Evolutionary conservation across 2,888 invertebrate species (phyloP), one percentile per base, ranked within the genome.

Genomic region (Tiphia femorata): DNA sequence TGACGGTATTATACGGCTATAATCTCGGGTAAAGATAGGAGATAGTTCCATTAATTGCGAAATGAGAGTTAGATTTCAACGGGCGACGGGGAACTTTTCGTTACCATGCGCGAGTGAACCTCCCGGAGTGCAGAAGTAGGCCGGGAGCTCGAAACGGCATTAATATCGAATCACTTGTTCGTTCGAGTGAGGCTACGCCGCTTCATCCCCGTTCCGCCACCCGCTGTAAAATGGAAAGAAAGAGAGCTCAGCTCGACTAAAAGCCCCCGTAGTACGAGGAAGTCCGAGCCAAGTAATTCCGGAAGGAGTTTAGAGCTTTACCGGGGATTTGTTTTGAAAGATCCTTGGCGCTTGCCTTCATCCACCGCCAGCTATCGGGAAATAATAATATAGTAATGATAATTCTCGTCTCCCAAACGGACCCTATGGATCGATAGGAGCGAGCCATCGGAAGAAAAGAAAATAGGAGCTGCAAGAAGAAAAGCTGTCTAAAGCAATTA

Each of bases 111-210:
- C 41, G 49, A 58, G 47, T 57, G 67, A 33, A 37, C 37, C 48
- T 58, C 61, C 49, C 52, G 63, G n/a, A n/a, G n/a, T 52, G 60
- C 50, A 53, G 58, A 51, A 54, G 51, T 64, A 64, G 71, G 68
- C 58, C 62, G 65, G 52, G 58, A 70, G 69, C 64, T 68, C 53
- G 61, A 72, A 70, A 66, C 58, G 70, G 52, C 61, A 72, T 70
- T 72, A 72, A 70, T 70, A 70, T 70, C 62, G 66, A 72, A 70
- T 70, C 62, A 64, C 57, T 64, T 56, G 68, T 58, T 71, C 67
- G 55, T 58, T 58, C 57, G 49, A 70, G 58, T 58, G 59, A 19
- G n/a, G n/a, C n/a, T n/a, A n/a, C n/a, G n/a, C n/a, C n/a, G n/a
- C n/a, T n/a, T n/a, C n/a, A n/a, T n/a, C n/a, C n/a, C n/a, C n/a